phyloP scores from a whole-genome alignment of 1,140 invertebrate species.

The Sitodiplosis mosellana region DNA sequence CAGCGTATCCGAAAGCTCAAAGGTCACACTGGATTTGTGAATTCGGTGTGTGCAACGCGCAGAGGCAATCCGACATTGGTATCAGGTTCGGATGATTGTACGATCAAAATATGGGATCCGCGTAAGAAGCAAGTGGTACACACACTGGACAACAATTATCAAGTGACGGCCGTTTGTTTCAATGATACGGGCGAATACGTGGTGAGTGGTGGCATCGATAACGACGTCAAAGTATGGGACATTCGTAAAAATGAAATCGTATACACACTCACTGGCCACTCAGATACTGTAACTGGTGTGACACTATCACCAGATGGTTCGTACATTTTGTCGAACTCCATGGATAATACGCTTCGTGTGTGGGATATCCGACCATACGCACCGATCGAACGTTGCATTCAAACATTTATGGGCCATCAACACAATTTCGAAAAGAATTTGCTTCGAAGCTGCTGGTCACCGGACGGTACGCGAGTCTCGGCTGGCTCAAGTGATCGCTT shows the following conservation, averaged over 20 bases:
- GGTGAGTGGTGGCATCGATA: slow-evolving; percentile 86
- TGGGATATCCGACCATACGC: slow-evolving; percentile 69
- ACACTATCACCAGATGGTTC: slow-evolving; percentile 87
- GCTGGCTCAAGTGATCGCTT: slow-evolving; percentile 89
- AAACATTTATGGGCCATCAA: slow-evolving; percentile 82
- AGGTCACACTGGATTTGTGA: slow-evolving; percentile 79
- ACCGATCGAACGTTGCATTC: slow-evolving; percentile 81
- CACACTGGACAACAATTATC: slow-evolving; percentile 67
- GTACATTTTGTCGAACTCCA: slow-evolving; percentile 85
- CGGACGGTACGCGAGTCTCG: slow-evolving; percentile 66
- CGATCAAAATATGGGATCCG: slow-evolving; percentile 78
- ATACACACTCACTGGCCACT: slow-evolving; percentile 71
- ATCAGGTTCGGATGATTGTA: slow-evolving; percentile 90
- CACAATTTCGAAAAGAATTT: slow-evolving; percentile 98
- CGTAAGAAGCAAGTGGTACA: slow-evolving; percentile 59
- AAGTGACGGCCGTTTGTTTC: slow-evolving; percentile 81
- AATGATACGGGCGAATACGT: slow-evolving; percentile 91
- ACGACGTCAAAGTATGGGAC: slow-evolving; percentile 98
- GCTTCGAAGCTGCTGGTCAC: slow-evolving; percentile 73
- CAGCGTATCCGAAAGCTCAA: slow-evolving; percentile 80
- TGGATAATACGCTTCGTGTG: slow-evolving; percentile 83
- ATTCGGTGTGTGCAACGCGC: slow-evolving; percentile 63
- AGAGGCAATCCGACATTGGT: slow-evolving; percentile 76
- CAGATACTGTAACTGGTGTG: slow-evolving; percentile 88
- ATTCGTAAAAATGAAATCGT: slow-evolving; percentile 75